phyloP scores from a whole-genome alignment of 2,797 vertebrate genomes.

The Parotocinclus haroldoi region DNA sequence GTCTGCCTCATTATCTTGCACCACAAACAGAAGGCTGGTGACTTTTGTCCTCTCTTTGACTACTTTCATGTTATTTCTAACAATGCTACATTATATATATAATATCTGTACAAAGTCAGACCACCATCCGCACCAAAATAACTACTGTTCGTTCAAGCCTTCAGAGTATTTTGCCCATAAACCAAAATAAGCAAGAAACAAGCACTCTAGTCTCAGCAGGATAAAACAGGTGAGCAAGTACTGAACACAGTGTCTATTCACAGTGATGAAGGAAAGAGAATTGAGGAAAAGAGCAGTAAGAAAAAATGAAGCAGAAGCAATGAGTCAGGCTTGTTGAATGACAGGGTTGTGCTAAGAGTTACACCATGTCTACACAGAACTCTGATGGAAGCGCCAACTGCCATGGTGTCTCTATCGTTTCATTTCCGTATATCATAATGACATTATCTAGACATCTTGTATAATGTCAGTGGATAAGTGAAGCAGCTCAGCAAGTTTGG shows the following conservation, averaged over 20 bases:
- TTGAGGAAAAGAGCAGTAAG: background rate
- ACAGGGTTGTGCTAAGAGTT: slow-evolving; percentile 37
- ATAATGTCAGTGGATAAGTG: no score
- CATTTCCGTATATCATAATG: background rate
- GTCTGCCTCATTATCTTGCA: no score
- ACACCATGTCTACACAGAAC: slow-evolving; percentile 25
- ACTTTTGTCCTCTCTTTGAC: slow-evolving; percentile 9
- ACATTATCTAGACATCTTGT: no score
- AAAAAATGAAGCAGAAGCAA: background rate
- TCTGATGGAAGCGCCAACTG: slow-evolving; percentile 5
- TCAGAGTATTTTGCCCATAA: background rate
- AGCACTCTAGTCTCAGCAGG: slow-evolving; percentile 1
- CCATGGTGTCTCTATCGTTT: no score
- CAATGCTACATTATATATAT: slow-evolving; percentile 16
- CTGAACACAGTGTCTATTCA: background rate
- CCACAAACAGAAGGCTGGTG: slow-evolving; percentile 1
- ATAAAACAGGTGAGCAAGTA: slow-evolving; percentile 21
- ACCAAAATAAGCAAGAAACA: slow-evolving; percentile 14
- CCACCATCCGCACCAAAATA: slow-evolving; percentile 21
- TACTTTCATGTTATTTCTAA: slow-evolving; percentile 21
- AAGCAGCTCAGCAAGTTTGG: no score
- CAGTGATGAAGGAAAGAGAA: slow-evolving; percentile 1
- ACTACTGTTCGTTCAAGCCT: slow-evolving; percentile 20
- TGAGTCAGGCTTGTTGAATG: slow-evolving; percentile 24
- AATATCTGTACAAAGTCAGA: slow-evolving; percentile 18